A percentile compares a stretch with the other conserved stretches of the same genome.
These are phyloP conservation scores for Crotalus helleri DNA, from an alignment of 2,113 vertebrate species.

Conservation along the genomic window DNA sequence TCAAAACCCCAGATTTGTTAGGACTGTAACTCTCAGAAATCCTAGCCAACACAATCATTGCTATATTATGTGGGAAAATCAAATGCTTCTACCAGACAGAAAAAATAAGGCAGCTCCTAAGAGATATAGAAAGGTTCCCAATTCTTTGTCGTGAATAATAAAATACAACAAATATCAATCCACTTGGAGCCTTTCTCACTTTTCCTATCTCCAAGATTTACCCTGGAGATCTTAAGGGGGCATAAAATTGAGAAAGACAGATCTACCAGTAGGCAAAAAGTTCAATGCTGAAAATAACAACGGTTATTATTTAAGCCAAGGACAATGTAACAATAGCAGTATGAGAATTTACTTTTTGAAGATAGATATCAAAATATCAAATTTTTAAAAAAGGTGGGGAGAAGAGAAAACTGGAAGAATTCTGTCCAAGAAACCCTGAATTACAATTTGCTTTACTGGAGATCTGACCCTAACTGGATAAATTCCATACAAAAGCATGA, in stretches of 20 bases:
- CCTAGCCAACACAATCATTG: background rate
- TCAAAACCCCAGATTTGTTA: background rate
- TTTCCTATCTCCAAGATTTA: constrained; percentile 22
- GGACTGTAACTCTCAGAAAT: background rate
- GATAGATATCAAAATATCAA: background rate
- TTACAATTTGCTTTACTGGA: background rate
- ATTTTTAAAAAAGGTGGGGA: background rate
- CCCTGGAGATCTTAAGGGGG: constrained; percentile 19
- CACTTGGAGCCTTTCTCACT: background rate
- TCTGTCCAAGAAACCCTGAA: background rate
- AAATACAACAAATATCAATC: background rate
- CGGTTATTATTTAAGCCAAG: background rate
- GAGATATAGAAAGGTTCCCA: background rate
- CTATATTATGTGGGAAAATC: background rate
- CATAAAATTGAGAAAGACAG: background rate
- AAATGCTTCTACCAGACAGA: background rate
- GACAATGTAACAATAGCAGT: background rate
- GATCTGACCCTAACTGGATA: constrained; percentile 22
- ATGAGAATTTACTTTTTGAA: background rate
- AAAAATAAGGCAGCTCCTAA: background rate
- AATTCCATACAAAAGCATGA: constrained; percentile 20
- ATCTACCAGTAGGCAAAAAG: background rate
- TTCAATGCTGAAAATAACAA: background rate
- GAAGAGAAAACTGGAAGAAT: background rate
- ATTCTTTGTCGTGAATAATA: constrained; percentile 3